Conservation (phyloP, 2,113 vertebrate species). For the Chloropsis cyanopogon region DNA sequence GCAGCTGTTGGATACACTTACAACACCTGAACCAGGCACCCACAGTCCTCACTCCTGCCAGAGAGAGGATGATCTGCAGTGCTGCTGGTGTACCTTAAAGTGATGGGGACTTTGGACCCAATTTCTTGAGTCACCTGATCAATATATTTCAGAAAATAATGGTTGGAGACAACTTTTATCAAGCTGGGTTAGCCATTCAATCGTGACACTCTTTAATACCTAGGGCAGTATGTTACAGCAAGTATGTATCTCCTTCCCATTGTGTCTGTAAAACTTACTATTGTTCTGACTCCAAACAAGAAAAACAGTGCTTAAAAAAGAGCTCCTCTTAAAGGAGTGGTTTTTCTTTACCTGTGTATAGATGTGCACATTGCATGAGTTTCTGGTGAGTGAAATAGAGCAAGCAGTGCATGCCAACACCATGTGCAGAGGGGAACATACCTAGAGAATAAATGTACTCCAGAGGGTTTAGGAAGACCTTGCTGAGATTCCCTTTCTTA, state of each 20-base stretch:
- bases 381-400: not conserved
- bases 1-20: not conserved
- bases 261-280: not conserved
- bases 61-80: not conserved
- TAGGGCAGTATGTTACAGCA: not conserved
- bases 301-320: not conserved
- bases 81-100: not conserved
- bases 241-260: not conserved
- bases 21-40: not conserved
- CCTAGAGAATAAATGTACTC: not conserved
- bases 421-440: not conserved
- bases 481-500: slow-evolving; percentile 16
- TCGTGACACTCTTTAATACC: not conserved
- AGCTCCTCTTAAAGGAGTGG: not conserved
- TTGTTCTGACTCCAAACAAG: not conserved
- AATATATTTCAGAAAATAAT: not conserved
- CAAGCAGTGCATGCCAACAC: not conserved
- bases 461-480: not conserved
- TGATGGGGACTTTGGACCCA: not conserved
- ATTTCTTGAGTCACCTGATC: not conserved
- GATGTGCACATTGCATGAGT: not conserved
- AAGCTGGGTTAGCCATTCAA: not conserved
- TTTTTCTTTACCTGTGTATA: not conserved
- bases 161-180: not conserved
- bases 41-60: not conserved